phyloP scores from a whole-genome alignment of 1,140 invertebrate genomes.

The Platorchestia sp. region DNA sequence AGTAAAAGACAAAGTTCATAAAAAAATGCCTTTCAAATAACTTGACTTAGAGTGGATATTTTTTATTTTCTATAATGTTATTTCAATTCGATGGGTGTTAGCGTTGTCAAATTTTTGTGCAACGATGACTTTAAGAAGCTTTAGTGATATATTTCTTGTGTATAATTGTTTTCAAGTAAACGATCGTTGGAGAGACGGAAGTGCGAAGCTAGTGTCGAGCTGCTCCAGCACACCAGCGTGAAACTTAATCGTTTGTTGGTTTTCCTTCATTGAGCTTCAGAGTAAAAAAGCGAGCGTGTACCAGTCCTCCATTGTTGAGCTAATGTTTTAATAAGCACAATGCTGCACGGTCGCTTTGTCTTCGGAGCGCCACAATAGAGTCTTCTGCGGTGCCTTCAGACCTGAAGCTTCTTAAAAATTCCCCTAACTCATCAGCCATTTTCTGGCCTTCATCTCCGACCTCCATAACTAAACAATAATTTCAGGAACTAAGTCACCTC shows the following conservation, averaged over 20 bases:
- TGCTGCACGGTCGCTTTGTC: constrained; percentile 45
- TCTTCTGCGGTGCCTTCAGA: background rate
- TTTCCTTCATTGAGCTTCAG: constrained; percentile 28
- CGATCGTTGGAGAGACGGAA: background rate
- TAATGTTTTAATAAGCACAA: constrained; percentile 50
- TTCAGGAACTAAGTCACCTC: background rate
- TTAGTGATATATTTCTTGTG: background rate
- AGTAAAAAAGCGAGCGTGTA: constrained; percentile 30
- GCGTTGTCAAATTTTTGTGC: too few species aligned
- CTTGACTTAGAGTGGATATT: background rate
- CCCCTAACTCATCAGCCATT: constrained; percentile 1
- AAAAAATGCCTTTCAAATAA: background rate
- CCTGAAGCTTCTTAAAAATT: constrained; percentile 1
- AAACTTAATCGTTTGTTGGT: constrained; percentile 44
- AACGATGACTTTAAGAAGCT: background rate
- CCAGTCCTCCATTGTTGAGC: background rate
- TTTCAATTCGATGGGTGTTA: too few species aligned
- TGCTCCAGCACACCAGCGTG: background rate
- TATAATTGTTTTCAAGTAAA: background rate
- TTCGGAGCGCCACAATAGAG: background rate
- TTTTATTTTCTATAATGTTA: background rate
- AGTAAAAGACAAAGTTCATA: background rate
- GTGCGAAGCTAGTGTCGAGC: background rate
- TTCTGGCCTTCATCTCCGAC: background rate
- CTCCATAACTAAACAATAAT: constrained; percentile 38